These are phyloP conservation scores for Cantharis lateralis DNA, from an alignment of 2,888 invertebrate species.

Conservation along the genomic window DNA sequence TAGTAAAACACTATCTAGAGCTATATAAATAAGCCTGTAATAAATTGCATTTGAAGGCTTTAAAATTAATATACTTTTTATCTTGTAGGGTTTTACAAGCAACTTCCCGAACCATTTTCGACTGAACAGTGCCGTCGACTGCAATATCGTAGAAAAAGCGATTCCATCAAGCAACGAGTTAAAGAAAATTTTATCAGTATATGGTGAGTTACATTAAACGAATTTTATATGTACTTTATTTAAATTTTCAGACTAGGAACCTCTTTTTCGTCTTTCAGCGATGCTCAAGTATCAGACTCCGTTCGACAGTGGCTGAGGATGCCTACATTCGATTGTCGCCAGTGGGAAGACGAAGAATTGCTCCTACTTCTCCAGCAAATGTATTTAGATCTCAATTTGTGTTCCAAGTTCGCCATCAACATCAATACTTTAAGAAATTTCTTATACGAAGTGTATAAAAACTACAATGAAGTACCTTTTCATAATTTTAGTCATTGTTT, in stretches of 20 bases:
- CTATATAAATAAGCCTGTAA: background rate
- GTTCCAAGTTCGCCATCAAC: constrained; percentile 76
- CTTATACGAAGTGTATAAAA: constrained; percentile 76
- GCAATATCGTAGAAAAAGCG: constrained; percentile 65
- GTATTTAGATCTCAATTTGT: constrained; percentile 78
- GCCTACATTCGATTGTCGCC: constrained; percentile 79
- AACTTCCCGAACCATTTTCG: constrained; percentile 63
- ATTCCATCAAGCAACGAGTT: constrained; percentile 62
- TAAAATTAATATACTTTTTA: background rate
- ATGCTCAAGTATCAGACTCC: constrained; percentile 65
- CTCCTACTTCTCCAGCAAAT: constrained; percentile 78
- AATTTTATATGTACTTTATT: constrained; percentile 23
- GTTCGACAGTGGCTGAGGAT: constrained; percentile 68
- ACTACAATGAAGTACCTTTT: constrained; percentile 86
- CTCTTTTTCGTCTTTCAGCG: constrained; percentile 56
- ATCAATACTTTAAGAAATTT: constrained; percentile 70
- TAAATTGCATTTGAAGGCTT: background rate
- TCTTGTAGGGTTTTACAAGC: constrained; percentile 64
- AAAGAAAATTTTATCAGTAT: constrained; percentile 65
- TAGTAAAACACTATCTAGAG: background rate
- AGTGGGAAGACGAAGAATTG: constrained; percentile 82
- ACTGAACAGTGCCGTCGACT: constrained; percentile 61
- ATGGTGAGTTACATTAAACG: constrained; percentile 57
- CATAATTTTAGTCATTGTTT: constrained; percentile 88
- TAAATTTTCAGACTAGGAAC: constrained; percentile 25